Evolutionary conservation across 2,797 vertebrate species (phyloP).

Genomic region (Anableps anableps): DNA sequence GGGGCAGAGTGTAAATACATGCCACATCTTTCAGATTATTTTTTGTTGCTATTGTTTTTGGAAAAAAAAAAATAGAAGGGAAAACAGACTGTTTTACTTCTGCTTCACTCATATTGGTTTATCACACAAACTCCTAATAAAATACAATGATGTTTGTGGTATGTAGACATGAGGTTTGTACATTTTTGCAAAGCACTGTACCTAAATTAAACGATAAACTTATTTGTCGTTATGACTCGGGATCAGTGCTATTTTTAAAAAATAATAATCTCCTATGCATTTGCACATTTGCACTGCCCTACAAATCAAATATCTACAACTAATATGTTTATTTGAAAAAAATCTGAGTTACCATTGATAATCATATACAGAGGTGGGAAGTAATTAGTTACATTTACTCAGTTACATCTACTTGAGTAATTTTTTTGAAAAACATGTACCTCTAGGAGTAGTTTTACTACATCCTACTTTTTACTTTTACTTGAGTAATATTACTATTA

Average conservation of each 20-base stretch:
- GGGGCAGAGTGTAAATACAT: background rate
- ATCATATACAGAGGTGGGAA: background rate
- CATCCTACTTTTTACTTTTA: no score
- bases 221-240: no score
- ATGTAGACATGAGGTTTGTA: no score
- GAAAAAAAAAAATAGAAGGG: background rate
- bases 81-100: background rate
- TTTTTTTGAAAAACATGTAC: no score
- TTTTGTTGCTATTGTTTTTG: background rate
- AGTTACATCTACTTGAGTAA: no score
- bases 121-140: no score
- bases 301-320: background rate
- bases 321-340: background rate
- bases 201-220: no score
- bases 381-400: background rate
- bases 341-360: background rate
- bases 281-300: no score
- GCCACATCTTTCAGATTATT: background rate
- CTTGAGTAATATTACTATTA: no score
- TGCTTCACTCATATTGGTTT: background rate
- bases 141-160: no score
- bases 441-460: no score
- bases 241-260: background rate
- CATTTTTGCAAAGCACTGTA: no score
- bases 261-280: background rate